Percentiles rank a stretch among this genome's conserved stretches.
Conservation (phyloP, 53 echinoderm and acorn worm genomes). For the Paracentrotus lividus region DNA sequence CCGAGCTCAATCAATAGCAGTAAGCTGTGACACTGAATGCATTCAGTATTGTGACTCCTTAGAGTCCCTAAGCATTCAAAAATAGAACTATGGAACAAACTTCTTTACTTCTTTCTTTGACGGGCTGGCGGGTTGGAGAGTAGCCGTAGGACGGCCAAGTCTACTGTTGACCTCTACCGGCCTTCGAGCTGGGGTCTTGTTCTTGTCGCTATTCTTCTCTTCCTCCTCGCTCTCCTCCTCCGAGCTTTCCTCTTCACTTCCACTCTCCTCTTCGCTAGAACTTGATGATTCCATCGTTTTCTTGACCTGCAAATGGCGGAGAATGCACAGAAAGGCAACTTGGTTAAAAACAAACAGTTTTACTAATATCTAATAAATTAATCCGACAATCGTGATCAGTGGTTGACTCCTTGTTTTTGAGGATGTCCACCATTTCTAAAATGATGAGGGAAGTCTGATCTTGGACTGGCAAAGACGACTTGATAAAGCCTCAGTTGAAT, state of each 20-base stretch:
- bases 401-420: too few species aligned
- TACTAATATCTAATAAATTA: neutral
- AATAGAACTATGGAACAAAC: neutral
- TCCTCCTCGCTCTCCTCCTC: conserved; percentile 87
- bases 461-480: too few species aligned
- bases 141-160: conserved; percentile 75
- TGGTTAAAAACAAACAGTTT: neutral
- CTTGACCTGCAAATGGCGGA: conserved; percentile 83
- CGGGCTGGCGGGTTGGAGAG: conserved; percentile 76
- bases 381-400: neutral
- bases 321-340: neutral
- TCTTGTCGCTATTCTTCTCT: conserved; percentile 79
- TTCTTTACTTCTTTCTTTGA: conserved; percentile 93
- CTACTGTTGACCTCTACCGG: conserved; percentile 76
- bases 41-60: too few species aligned
- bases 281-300: conserved; percentile 97
- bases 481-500: too few species aligned
- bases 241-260: conserved; percentile 72
- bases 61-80: neutral
- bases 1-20: too few species aligned
- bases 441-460: too few species aligned
- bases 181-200: conserved; percentile 69
- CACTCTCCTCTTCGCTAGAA: conserved; percentile 90
- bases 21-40: too few species aligned
- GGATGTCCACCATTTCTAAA: too few species aligned